Percentiles rank a stretch among this genome's conserved stretches.
Evolutionary conservation across 1,140 invertebrate genomes (phyloP).

Genomic region (Helicorthomorpha holstii): DNA sequence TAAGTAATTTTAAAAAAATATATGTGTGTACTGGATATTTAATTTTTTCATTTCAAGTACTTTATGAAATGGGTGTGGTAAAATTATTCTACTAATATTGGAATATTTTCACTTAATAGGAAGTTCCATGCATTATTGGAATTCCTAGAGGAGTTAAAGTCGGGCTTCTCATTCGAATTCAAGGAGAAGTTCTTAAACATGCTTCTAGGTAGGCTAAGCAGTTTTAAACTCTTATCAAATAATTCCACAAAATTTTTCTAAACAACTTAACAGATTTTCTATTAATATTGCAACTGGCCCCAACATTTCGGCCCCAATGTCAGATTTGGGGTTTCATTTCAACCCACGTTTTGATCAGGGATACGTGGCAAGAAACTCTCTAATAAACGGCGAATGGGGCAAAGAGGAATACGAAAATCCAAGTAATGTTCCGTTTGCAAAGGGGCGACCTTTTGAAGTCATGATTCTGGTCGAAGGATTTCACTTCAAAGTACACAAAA

Average conservation of each 20-base stretch:
- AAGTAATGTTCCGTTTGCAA: not conserved
- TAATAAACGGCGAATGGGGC: not conserved
- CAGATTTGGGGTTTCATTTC: conserved; percentile 2
- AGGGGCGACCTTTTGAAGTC: not conserved
- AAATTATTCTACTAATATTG: no score
- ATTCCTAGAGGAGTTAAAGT: not conserved
- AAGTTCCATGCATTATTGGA: not conserved
- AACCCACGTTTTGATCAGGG: conserved; percentile 2
- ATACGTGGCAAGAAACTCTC: conserved; percentile 1
- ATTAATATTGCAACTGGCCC: conserved; percentile 17
- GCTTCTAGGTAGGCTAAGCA: not conserved
- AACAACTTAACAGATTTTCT: conserved; percentile 18
- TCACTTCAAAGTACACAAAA: conserved; percentile 1
- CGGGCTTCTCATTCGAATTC: not conserved
- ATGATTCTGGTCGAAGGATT: not conserved
- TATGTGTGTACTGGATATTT: no score
- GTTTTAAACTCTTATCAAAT: no score
- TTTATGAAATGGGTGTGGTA: no score
- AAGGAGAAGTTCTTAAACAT: not conserved
- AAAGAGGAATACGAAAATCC: not conserved
- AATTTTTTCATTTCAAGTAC: no score
- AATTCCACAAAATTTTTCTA: no score
- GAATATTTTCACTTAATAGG: no score
- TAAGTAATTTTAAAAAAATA: no score
- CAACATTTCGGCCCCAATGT: conserved; percentile 7